Conservation (phyloP, 2,888 invertebrate genomes). For the Chymomyza amoena region DNA sequence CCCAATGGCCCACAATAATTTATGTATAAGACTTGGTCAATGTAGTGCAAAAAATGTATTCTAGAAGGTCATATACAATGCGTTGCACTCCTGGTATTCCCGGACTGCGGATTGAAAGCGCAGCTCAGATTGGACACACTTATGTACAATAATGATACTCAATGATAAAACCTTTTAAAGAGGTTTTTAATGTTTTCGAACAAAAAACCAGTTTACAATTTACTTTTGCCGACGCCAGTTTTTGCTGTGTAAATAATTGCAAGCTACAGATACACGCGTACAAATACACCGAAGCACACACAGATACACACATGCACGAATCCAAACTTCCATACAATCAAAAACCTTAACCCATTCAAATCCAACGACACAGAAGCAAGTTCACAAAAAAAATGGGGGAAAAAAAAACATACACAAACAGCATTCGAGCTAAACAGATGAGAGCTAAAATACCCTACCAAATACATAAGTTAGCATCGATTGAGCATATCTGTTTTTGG, state of each 20-base stretch:
- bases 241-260: conserved; percentile 71
- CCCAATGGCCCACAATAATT: not conserved
- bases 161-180: conserved; percentile 68
- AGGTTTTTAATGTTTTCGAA: conserved; percentile 65
- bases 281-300: conserved; percentile 41
- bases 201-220: conserved; percentile 67
- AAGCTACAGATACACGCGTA: conserved; percentile 51
- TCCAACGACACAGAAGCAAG: conserved; percentile 26
- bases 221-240: conserved; percentile 56
- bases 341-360: conserved; percentile 33
- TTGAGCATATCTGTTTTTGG: not conserved
- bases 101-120: not conserved
- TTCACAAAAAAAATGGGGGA: conserved; percentile 30
- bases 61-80: not conserved
- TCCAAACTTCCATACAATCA: conserved; percentile 11
- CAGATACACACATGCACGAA: conserved; percentile 12
- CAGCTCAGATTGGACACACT: not conserved
- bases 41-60: not conserved
- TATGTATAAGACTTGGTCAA: not conserved
- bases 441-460: conserved; percentile 13
- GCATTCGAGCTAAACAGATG: not conserved
- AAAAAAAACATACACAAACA: conserved; percentile 2
- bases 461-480: not conserved
- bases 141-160: conserved; percentile 15
- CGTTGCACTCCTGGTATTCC: not conserved